These are phyloP conservation scores for Hirtodrosophila duncani DNA, from an alignment of 2,888 invertebrate genomes.

Conservation along the genomic window DNA sequence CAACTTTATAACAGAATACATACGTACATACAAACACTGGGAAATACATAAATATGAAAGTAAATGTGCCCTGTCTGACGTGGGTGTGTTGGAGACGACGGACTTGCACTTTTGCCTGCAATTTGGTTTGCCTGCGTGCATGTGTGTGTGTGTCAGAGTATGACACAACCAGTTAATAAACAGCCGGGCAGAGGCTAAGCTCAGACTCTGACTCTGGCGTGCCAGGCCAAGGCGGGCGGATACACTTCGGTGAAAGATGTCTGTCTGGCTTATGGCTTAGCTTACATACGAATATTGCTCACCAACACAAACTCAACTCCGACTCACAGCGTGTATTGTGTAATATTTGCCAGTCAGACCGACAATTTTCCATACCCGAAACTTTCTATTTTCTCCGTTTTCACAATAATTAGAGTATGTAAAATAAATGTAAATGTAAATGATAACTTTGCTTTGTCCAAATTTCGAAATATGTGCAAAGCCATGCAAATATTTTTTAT, in stretches of 20 bases:
- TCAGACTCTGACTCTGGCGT: too few species aligned
- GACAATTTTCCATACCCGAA: slow-evolving; percentile 29
- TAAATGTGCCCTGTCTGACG: too few species aligned
- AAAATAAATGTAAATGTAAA: too few species aligned
- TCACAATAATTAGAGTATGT: slow-evolving; percentile 19
- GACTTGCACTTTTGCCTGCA: slow-evolving; percentile 1
- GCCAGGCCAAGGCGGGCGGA: slow-evolving; percentile 9
- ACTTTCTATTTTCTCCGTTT: slow-evolving; percentile 31
- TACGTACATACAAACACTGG: too few species aligned
- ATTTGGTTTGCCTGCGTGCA: too few species aligned
- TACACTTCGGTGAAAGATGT: slow-evolving; percentile 38
- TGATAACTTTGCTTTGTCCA: too few species aligned
- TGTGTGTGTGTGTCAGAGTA: slow-evolving; percentile 9
- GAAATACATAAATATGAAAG: too few species aligned
- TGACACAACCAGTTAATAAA: slow-evolving; percentile 28
- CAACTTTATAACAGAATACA: too few species aligned
- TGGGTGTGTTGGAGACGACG: slow-evolving; percentile 8
- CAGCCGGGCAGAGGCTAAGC: slow-evolving; percentile 1
- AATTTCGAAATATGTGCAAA: too few species aligned
- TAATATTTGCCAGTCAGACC: slow-evolving; percentile 25
- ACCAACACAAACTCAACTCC: too few species aligned
- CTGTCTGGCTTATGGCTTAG: slow-evolving; percentile 6
- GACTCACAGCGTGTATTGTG: slow-evolving; percentile 30
- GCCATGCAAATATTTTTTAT: too few species aligned
- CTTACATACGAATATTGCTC: too few species aligned